These are phyloP conservation scores for Catostomus latipinnis DNA, from an alignment of 2,797 vertebrate genomes.

Conservation along the genomic window DNA sequence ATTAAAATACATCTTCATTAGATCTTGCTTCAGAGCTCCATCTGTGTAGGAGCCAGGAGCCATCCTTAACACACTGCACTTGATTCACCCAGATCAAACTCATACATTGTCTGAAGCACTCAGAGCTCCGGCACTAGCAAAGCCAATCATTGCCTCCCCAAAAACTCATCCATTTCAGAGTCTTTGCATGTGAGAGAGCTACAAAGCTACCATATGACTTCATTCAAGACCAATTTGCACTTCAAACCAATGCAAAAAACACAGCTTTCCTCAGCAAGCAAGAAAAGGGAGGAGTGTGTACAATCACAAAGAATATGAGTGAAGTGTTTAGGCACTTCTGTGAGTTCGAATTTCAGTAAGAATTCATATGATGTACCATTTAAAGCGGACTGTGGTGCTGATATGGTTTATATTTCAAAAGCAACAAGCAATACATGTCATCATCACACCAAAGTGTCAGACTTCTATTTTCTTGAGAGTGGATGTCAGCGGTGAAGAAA, in stretches of 20 bases:
- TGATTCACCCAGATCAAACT: slow-evolving; percentile 38
- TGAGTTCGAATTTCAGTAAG: slow-evolving; percentile 26
- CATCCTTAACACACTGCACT: slow-evolving; percentile 40
- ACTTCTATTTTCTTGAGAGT: slow-evolving; percentile 71
- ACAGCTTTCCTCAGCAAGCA: no score
- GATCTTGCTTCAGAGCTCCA: slow-evolving; percentile 41
- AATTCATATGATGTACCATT: slow-evolving; percentile 34
- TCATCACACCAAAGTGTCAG: slow-evolving; percentile 70
- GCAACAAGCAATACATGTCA: slow-evolving; percentile 61
- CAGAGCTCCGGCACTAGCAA: not conserved
- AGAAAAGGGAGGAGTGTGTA: slow-evolving; percentile 22
- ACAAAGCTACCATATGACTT: slow-evolving; percentile 22
- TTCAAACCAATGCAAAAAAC: slow-evolving; percentile 30
- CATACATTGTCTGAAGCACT: slow-evolving; percentile 36
- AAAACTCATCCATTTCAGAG: not conserved
- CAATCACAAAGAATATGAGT: slow-evolving; percentile 26
- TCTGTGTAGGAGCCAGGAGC: slow-evolving; percentile 48
- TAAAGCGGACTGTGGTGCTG: slow-evolving; percentile 31
- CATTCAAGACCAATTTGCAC: slow-evolving; percentile 51
- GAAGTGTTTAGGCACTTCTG: slow-evolving; percentile 20
- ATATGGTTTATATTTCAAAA: slow-evolving; percentile 44
- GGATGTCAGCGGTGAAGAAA: slow-evolving; percentile 73
- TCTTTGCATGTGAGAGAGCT: not conserved
- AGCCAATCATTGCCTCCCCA: not conserved
- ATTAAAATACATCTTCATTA: slow-evolving; percentile 69